Evolutionary conservation across 2,888 invertebrate genomes (phyloP).

Genomic region (Tetheella fluctuosa): DNA sequence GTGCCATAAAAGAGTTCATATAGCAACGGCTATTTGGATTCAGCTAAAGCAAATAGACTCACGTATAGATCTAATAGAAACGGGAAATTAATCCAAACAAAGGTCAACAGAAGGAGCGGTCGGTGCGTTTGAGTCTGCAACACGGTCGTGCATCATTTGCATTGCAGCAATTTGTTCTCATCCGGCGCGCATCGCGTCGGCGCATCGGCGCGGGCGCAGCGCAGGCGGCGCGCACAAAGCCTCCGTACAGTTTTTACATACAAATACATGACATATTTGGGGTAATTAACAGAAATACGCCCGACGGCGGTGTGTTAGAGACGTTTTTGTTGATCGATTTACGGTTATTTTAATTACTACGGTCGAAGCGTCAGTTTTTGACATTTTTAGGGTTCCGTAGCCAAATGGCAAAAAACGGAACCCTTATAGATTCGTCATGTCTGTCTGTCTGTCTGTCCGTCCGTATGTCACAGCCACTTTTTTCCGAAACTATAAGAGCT

Average conservation of each 20-base stretch:
- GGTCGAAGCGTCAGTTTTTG: not conserved
- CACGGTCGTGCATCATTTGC: constrained; percentile 60
- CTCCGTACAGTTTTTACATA: constrained; percentile 24
- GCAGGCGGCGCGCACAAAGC: constrained; percentile 34
- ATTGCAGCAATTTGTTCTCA: constrained; percentile 58
- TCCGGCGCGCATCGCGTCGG: constrained; percentile 31
- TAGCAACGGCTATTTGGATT: not conserved
- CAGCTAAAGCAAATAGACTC: not conserved
- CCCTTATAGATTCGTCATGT: too few species aligned
- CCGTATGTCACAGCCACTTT: too few species aligned
- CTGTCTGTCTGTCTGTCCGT: too few species aligned
- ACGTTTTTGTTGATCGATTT: constrained; percentile 48
- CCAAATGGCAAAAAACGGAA: too few species aligned
- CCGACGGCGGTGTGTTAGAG: constrained; percentile 47
- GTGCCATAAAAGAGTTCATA: not conserved
- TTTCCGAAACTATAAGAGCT: too few species aligned
- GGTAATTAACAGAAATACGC: constrained; percentile 76
- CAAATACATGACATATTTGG: constrained; percentile 67
- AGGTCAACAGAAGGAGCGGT: constrained; percentile 29
- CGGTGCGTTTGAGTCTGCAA: constrained; percentile 55
- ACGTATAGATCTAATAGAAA: constrained; percentile 19
- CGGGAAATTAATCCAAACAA: constrained; percentile 31
- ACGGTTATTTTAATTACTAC: constrained; percentile 29
- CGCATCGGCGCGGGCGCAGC: not conserved
- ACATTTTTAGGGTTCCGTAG: too few species aligned